These are phyloP conservation scores for Icerya purchasi DNA, from an alignment of 2,888 invertebrate species.

Conservation along the genomic window DNA sequence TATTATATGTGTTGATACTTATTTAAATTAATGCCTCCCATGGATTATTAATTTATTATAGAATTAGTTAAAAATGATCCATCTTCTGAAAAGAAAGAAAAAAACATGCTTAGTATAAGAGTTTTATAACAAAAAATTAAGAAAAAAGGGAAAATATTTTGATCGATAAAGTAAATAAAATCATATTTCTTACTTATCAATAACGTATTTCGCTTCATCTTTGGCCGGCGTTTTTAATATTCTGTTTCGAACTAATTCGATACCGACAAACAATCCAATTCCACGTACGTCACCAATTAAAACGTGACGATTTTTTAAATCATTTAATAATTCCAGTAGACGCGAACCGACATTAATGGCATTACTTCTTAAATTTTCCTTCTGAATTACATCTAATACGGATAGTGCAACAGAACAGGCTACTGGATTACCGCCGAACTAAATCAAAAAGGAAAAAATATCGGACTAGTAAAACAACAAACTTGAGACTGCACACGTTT, in stretches of 20 bases:
- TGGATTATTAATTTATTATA: too few species aligned
- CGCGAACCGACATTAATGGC: slow-evolving; percentile 64
- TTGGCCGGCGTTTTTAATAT: slow-evolving; percentile 53
- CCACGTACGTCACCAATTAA: slow-evolving; percentile 80
- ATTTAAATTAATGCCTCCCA: too few species aligned
- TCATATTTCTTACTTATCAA: slow-evolving; percentile 33
- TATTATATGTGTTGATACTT: too few species aligned
- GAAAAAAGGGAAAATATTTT: neutral
- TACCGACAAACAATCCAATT: slow-evolving; percentile 79
- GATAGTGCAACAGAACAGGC: slow-evolving; percentile 91
- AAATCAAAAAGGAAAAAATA: too few species aligned
- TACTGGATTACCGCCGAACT: slow-evolving; percentile 98
- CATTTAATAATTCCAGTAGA: slow-evolving; percentile 30
- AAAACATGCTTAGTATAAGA: too few species aligned
- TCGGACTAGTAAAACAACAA: too few species aligned
- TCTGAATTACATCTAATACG: slow-evolving; percentile 78
- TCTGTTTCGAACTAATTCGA: slow-evolving; percentile 69
- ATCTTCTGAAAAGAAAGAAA: too few species aligned
- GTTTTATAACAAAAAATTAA: too few species aligned
- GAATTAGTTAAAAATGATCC: neutral
- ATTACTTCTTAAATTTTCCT: slow-evolving; percentile 63
- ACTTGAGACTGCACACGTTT: too few species aligned
- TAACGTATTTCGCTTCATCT: slow-evolving; percentile 52
- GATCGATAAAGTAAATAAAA: too few species aligned
- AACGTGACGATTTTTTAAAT: slow-evolving; percentile 25